Percentiles rank a stretch among this genome's conserved stretches.
phyloP scores from a whole-genome alignment of 1,140 invertebrate species.

The Aculops lycopersici region DNA sequence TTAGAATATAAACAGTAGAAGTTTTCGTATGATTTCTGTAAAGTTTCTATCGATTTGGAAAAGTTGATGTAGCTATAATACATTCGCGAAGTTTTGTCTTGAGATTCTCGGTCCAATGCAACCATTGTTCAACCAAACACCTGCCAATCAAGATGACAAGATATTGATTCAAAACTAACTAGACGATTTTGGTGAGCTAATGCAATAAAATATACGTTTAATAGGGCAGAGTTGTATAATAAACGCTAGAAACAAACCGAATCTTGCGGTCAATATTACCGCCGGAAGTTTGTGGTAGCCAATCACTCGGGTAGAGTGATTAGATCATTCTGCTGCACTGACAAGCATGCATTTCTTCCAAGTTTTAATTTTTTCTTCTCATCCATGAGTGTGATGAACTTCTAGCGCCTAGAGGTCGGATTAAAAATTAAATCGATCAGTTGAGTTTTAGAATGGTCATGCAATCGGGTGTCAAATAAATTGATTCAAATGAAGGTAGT shows the following conservation, averaged over 20 bases:
- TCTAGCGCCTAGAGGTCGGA: not conserved
- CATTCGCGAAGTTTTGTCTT: not conserved
- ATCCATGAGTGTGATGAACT: not conserved
- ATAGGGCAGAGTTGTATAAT: too few relatives aligned
- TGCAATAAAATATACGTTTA: too few relatives aligned
- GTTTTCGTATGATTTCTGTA: not conserved
- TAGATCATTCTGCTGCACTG: not conserved
- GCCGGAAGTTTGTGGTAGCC: not conserved
- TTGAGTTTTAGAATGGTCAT: too few relatives aligned
- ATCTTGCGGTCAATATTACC: too few relatives aligned
- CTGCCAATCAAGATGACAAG: too few relatives aligned
- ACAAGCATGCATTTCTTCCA: too few relatives aligned
- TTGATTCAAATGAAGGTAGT: not conserved
- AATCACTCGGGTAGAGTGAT: not conserved
- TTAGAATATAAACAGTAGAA: not conserved
- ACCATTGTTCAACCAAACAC: too few relatives aligned
- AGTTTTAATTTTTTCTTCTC: not conserved
- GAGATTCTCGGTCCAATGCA: not conserved
- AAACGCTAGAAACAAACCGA: too few relatives aligned
- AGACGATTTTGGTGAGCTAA: too few relatives aligned
- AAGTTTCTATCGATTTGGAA: not conserved
- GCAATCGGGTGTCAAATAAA: not conserved
- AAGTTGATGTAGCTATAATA: not conserved
- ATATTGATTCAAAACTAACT: too few relatives aligned
- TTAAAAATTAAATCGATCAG: not conserved